Base-by-base conservation (phyloP, 1,140 invertebrate species). In the Hirudo medicinalis region DNA sequence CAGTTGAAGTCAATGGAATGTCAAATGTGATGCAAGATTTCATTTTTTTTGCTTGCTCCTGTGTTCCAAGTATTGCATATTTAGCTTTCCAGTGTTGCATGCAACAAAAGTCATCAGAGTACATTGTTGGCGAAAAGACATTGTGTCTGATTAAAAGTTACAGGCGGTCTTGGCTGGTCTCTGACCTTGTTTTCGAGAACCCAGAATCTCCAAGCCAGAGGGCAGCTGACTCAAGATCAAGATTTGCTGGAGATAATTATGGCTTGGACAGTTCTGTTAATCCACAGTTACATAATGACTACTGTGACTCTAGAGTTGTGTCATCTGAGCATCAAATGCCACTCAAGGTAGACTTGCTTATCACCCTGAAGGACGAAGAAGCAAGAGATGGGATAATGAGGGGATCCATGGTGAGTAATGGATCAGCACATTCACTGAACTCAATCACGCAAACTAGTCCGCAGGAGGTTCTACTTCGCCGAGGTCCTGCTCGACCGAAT, bases 161-260 rank as follows among this genome's bases (percentile, higher is more conserved):
- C 72, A 60, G 57, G 8, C 32, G 71, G 43, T 36, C 57, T 55
- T 73, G 72, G 72, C 60, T 53, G 32, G 72, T 73, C 19, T 53
- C 29, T 17, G 72, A 73, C 32, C 29, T 63, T 15, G 57, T 63
- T 63, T 63, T 63, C 29, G 57, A 63, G 29, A 63, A 63, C 57
- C 57, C 57, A 22, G 57, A 63, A 63, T 63, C 57, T 13, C 57
- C 57, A 15, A 2, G 57, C 22, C 22, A 32, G 29, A 63, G 57
- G 19, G 29, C 57, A 13, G 11, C 22, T 6, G 57, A 63, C 19
- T 63, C 57, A 15, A 63, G 57, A 22, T 32, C 29, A 25, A 63
- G 57, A 63, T 63, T 63, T 20, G 57, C 57, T 20, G 57, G 57
- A 63, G 29, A 63, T n/a, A 63, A 32, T 32, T 22, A 63, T 13